Evolutionary conservation across 2,888 invertebrate genomes (phyloP).

Genomic region (Cephus runcator): DNA sequence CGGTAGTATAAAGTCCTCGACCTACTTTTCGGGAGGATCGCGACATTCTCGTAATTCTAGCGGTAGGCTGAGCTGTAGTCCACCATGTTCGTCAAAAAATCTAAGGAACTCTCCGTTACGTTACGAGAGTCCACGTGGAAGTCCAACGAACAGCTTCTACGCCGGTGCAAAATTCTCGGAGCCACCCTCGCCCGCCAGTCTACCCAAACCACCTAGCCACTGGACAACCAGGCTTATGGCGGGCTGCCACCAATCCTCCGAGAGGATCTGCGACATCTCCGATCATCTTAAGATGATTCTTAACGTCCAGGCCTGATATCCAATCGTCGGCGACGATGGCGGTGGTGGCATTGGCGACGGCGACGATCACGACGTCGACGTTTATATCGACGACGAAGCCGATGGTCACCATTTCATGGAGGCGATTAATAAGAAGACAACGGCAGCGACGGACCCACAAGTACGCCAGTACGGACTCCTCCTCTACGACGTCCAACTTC

Average conservation of each 20-base stretch:
- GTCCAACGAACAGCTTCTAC: slow-evolving; percentile 60
- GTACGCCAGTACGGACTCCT: neutral
- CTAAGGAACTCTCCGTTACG: slow-evolving; percentile 47
- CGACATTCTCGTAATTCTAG: slow-evolving; percentile 23
- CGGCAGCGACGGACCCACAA: neutral
- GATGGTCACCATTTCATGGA: neutral
- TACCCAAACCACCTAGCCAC: slow-evolving; percentile 84
- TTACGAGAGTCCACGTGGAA: slow-evolving; percentile 54
- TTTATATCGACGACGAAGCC: slow-evolving; percentile 13
- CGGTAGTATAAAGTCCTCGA: slow-evolving; percentile 32
- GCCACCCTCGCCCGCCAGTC: slow-evolving; percentile 80
- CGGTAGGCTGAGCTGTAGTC: slow-evolving; percentile 51
- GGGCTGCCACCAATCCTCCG: slow-evolving; percentile 43
- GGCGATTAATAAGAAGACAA: neutral
- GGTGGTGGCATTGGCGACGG: neutral
- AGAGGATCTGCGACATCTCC: slow-evolving; percentile 46
- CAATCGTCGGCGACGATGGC: slow-evolving; percentile 11
- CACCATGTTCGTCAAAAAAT: slow-evolving; percentile 44
- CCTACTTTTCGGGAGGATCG: slow-evolving; percentile 43
- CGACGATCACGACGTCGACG: slow-evolving; percentile 1
- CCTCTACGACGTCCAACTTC: slow-evolving; percentile 27
- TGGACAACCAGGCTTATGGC: slow-evolving; percentile 69
- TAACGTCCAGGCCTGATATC: slow-evolving; percentile 61
- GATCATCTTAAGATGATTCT: slow-evolving; percentile 58
- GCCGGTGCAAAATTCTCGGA: slow-evolving; percentile 87